These are phyloP conservation scores for Dorcus hopei DNA, from an alignment of 2,888 invertebrate species.

Conservation along the genomic window DNA sequence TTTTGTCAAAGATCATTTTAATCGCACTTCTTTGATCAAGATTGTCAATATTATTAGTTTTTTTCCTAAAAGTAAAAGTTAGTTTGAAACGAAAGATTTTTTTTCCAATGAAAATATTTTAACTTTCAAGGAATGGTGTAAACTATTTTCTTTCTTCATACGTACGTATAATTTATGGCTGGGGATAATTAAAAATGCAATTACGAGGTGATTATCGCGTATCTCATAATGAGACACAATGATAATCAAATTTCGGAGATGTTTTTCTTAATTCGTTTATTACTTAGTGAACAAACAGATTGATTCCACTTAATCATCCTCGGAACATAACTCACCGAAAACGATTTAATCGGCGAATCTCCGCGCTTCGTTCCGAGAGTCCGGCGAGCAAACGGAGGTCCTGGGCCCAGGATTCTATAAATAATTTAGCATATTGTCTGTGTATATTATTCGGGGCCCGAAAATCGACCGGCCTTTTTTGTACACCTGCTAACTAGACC, in stretches of 20 bases:
- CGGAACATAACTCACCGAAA: neutral
- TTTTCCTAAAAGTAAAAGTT: no score
- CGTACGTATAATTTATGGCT: no score
- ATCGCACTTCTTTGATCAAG: no score
- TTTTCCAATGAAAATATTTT: no score
- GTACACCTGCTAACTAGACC: conserved; percentile 48
- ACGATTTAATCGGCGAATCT: neutral
- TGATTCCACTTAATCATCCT: neutral
- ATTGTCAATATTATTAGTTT: no score
- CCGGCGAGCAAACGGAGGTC: neutral
- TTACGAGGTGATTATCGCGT: neutral
- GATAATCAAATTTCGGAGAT: conserved; percentile 16
- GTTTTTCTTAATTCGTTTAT: conserved; percentile 15
- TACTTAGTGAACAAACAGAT: conserved; percentile 14
- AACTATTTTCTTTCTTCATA: no score
- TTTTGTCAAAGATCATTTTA: no score
- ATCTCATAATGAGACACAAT: conserved; percentile 17
- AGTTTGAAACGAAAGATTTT: no score
- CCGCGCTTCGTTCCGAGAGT: neutral
- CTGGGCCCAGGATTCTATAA: neutral
- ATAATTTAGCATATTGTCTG: conserved; percentile 2
- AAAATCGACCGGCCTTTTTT: conserved; percentile 40
- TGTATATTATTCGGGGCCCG: neutral
- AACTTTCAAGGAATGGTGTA: no score
- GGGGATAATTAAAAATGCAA: neutral